Evolutionary conservation across 2,113 vertebrate genomes (phyloP).

Genomic region (Stegostoma tigrinum): DNA sequence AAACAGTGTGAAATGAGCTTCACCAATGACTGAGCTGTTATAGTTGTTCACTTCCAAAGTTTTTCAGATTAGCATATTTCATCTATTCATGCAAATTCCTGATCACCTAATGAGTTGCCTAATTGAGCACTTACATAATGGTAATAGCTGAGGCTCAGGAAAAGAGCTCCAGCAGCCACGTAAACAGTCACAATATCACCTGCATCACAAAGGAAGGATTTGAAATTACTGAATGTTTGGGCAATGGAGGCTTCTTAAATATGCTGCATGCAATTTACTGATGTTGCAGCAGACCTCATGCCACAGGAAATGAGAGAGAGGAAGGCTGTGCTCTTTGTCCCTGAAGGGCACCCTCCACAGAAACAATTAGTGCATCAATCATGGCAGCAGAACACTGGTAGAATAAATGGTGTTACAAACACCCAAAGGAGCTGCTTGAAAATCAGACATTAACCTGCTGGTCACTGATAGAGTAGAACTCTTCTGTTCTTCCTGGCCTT

Average conservation of each 20-base stretch:
- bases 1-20: neutral
- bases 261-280: neutral
- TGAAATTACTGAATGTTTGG: neutral
- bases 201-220: neutral
- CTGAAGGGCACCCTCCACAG: neutral
- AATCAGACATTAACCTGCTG: neutral
- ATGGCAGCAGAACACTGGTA: neutral
- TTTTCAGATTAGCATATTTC: conserved; percentile 12
- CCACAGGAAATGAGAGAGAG: conserved; percentile 20
- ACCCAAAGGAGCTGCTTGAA: neutral
- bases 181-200: conserved; percentile 9
- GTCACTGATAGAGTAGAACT: neutral
- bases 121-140: conserved; percentile 1
- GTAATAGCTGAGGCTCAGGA: neutral
- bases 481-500: neutral
- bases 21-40: neutral
- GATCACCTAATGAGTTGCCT: conserved; percentile 1
- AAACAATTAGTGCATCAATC: conserved; percentile 6
- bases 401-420: neutral
- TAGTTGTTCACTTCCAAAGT: neutral
- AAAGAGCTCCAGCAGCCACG: neutral
- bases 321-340: conserved; percentile 8
- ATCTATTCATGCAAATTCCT: conserved; percentile 19
- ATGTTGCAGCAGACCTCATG: neutral
- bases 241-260: neutral